Evolutionary conservation across 2,888 invertebrate species (phyloP).

Genomic region (Diarsia dahlii): DNA sequence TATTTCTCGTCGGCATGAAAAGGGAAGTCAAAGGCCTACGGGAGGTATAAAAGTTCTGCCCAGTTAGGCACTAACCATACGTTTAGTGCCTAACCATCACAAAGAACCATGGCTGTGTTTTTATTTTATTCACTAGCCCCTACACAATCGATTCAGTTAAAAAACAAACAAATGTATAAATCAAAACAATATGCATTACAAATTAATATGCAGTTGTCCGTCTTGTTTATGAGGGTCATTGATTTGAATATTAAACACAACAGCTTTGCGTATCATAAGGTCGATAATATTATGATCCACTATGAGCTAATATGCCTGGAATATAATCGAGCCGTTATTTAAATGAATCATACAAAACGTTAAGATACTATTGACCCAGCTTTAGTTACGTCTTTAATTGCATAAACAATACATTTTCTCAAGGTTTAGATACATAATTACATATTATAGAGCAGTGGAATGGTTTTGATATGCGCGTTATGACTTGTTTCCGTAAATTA

Average conservation of each 20-base stretch:
- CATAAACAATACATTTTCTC: slow-evolving; percentile 25
- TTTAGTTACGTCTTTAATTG: slow-evolving; percentile 25
- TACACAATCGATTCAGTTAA: background rate
- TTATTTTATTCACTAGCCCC: background rate
- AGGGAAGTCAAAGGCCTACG: too few species aligned
- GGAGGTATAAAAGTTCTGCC: too few species aligned
- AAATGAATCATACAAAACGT: slow-evolving; percentile 29
- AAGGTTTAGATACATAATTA: slow-evolving; percentile 23
- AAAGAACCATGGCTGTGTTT: background rate
- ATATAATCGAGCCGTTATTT: slow-evolving; percentile 31
- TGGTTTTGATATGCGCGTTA: slow-evolving; percentile 4
- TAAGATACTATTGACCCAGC: slow-evolving; percentile 47
- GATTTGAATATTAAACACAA: slow-evolving; percentile 38
- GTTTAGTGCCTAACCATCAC: background rate
- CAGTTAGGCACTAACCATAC: too few species aligned
- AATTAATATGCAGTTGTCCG: slow-evolving; percentile 12
- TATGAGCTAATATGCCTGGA: slow-evolving; percentile 38
- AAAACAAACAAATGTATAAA: slow-evolving; percentile 1
- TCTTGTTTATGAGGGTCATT: slow-evolving; percentile 24
- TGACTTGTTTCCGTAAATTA: background rate
- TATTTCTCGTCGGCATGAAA: too few species aligned
- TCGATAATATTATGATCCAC: slow-evolving; percentile 34
- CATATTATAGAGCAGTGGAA: slow-evolving; percentile 12
- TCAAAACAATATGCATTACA: slow-evolving; percentile 13
- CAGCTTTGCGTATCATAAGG: slow-evolving; percentile 22